Evolutionary conservation across 2,113 vertebrate genomes (phyloP), one percentile per base, ranked within the genome.

Genomic region (Peromyscus polionotus): DNA sequence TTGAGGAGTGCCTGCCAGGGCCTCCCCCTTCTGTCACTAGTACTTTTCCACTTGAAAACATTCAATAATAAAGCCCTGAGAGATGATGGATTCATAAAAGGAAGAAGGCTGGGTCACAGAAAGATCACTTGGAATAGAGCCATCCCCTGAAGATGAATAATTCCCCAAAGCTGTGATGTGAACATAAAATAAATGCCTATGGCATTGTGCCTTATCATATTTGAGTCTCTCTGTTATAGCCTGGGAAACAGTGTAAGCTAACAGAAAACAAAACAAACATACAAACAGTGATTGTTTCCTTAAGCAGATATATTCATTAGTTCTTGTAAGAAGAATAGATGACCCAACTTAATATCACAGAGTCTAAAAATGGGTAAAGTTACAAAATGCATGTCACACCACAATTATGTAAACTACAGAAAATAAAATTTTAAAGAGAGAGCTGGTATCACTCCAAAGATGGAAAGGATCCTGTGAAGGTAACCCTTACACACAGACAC

Each of bases 401-500:
- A 39, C 19, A 77, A 33, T 20, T 59, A 61, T 36, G 51, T 1
- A 70, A 8, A 51, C 39, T 1, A 33, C 14, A 61, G 36, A 3
- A 57, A 75, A 90, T 65, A 48, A 87, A 57, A 28, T 12, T 1
- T 7, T 51, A 90, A 77, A 95, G 13, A 76, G 12, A 79, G 8
- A 5, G 1, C 22, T 70, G 88, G 5, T n/a, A 20, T 59, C 61
- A 33, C 4, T 48, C 36, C 65, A 83, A 70, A 89, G 17, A 77
- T n/a, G 31, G 4, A 75, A 88, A 10, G 54, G 26, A 83, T 95
- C 92, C 67, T 91, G 59, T 45, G 94, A 95, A 67, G 51, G 20
- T 97, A 91, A 54, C 4, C 86, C 24, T 77, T 84, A 86, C 81
- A 95, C 91, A 96, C 13, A 59, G 75, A 92, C 65, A 73, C 70